Conservation (phyloP, 2,113 vertebrate species). For the Syngnathoides biaculeatus region DNA sequence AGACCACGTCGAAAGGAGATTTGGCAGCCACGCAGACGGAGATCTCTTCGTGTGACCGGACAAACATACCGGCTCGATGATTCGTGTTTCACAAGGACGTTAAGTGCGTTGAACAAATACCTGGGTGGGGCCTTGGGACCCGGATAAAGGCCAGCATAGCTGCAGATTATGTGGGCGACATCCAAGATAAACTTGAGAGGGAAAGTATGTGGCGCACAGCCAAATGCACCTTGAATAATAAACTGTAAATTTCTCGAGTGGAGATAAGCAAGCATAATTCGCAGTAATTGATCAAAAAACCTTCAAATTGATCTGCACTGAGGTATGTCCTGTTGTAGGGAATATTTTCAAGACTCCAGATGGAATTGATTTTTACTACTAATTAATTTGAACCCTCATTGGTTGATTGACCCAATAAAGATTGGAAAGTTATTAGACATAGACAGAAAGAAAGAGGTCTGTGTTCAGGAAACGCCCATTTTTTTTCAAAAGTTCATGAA, state of each 20-base stretch:
- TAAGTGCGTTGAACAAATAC: slow-evolving; percentile 5
- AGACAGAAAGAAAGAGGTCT: neutral
- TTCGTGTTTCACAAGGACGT: slow-evolving; percentile 6
- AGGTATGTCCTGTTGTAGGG: neutral
- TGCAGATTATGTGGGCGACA: neutral
- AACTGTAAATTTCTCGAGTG: neutral
- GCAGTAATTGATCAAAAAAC: neutral
- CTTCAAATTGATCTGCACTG: neutral
- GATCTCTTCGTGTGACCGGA: neutral
- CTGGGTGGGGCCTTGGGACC: neutral
- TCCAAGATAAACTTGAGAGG: neutral
- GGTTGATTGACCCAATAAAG: neutral
- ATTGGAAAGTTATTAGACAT: neutral
- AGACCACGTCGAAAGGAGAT: neutral
- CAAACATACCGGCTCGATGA: neutral
- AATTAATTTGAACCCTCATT: neutral
- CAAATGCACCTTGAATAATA: neutral
- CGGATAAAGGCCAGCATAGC: slow-evolving; percentile 1
- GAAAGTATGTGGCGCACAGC: neutral
- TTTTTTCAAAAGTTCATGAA: too few relatives aligned
- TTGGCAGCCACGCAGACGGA: neutral
- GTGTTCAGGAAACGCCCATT: too few relatives aligned
- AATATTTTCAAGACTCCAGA: neutral
- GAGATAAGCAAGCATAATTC: neutral
- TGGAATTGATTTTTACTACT: neutral